These are phyloP conservation scores for Elysia chlorotica DNA, from an alignment of 1,140 invertebrate genomes.

Conservation along the genomic window DNA sequence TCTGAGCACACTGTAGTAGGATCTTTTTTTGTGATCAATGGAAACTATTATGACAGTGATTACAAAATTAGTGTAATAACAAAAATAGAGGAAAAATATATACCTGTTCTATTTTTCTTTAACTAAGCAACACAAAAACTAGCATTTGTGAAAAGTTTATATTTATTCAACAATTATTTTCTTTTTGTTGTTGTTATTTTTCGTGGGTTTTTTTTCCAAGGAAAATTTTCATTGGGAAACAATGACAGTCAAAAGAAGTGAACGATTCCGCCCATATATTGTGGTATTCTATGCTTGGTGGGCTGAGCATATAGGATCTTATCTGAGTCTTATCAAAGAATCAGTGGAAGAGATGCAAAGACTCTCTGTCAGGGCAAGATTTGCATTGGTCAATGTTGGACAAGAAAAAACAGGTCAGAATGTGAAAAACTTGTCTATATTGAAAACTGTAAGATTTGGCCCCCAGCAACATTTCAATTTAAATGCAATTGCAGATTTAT, in stretches of 20 bases:
- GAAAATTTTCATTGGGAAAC: not conserved
- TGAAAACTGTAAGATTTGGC: too few species aligned
- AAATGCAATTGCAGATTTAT: too few species aligned
- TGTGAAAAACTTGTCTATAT: too few species aligned
- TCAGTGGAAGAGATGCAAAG: not conserved
- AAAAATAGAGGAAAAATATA: too few species aligned
- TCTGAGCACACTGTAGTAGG: too few species aligned
- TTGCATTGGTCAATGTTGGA: slow-evolving; percentile 1
- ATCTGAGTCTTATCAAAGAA: not conserved
- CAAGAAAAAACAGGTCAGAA: not conserved
- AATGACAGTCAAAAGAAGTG: not conserved
- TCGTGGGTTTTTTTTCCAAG: not conserved
- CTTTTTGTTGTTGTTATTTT: not conserved
- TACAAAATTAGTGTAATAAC: too few species aligned
- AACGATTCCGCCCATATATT: not conserved
- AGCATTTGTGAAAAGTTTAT: not conserved
- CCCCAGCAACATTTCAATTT: too few species aligned
- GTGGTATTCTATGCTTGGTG: not conserved
- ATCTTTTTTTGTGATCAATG: too few species aligned
- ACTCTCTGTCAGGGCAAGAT: not conserved
- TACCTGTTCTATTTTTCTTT: too few species aligned
- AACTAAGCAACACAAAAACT: too few species aligned
- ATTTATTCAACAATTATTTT: not conserved
- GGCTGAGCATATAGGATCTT: not conserved
- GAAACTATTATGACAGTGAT: too few species aligned